These are phyloP conservation scores for Cyphomyrus discorhynchus DNA, from an alignment of 2,113 vertebrate species.

Conservation along the genomic window DNA sequence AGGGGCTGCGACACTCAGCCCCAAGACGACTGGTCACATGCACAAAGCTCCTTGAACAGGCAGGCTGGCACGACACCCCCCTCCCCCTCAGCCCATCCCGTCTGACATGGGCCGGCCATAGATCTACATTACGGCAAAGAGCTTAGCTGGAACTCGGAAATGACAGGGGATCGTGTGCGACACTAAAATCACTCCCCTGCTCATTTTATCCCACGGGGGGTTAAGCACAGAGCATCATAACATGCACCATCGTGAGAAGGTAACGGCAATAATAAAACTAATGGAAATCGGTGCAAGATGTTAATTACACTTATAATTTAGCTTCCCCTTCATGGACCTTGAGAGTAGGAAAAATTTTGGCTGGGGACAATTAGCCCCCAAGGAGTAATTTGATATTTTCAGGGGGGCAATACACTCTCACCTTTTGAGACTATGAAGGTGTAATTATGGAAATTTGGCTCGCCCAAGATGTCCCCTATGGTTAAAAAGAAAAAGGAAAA, in stretches of 20 bases:
- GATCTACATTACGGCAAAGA: not conserved
- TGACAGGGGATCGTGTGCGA: not conserved
- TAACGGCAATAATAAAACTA: not conserved
- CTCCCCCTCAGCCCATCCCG: not conserved
- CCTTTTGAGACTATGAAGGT: not conserved
- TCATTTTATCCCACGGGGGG: not conserved
- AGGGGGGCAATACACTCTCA: not conserved
- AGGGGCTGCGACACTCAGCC: not conserved
- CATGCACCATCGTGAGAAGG: too few relatives aligned
- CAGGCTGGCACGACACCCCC: not conserved
- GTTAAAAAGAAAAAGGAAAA: not conserved
- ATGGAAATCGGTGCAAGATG: not conserved
- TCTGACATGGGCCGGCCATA: not conserved
- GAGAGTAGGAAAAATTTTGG: not conserved
- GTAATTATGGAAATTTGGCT: not conserved
- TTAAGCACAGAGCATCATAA: not conserved
- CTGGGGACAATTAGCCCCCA: not conserved
- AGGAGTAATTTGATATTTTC: constrained; percentile 5
- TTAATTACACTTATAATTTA: not conserved
- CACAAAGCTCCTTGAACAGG: not conserved
- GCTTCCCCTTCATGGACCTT: not conserved
- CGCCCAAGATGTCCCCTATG: not conserved
- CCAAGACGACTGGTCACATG: not conserved
- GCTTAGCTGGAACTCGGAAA: not conserved
- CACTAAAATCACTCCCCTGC: not conserved